Conservation (phyloP, 2,888 invertebrate species). For the Drosophila flavopinicola region DNA sequence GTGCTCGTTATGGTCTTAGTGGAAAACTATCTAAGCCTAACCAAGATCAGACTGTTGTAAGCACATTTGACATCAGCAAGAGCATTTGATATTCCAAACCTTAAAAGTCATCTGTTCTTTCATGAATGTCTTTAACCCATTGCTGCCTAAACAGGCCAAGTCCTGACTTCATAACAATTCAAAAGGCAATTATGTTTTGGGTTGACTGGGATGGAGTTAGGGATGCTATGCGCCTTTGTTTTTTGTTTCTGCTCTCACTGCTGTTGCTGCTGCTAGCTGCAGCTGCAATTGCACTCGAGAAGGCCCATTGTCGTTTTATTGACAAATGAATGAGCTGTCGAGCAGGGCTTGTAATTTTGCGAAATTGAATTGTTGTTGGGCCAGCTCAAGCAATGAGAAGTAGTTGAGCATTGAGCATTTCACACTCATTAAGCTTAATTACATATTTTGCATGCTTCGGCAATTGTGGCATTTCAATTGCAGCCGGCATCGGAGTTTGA, state of each 20-base stretch:
- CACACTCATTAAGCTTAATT: conserved; percentile 75
- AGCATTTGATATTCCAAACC: neutral
- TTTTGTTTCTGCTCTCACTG: conserved; percentile 10
- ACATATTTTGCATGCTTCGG: conserved; percentile 56
- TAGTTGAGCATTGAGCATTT: conserved; percentile 59
- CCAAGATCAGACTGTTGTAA: neutral
- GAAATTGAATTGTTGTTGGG: conserved; percentile 40
- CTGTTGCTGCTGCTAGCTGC: neutral
- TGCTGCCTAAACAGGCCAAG: neutral
- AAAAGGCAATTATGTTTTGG: conserved; percentile 61
- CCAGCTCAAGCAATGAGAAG: conserved; percentile 24
- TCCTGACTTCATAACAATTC: conserved; percentile 43
- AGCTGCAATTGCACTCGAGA: conserved; percentile 39
- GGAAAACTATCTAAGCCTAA: no score
- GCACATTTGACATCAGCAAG: neutral
- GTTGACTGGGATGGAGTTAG: neutral
- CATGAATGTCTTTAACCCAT: neutral
- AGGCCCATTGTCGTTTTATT: conserved; percentile 67
- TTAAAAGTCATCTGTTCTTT: neutral
- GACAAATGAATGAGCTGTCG: conserved; percentile 69
- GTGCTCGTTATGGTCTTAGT: no score
- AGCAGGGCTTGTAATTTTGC: conserved; percentile 41
- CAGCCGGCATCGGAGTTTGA: neutral
- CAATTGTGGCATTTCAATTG: conserved; percentile 28
- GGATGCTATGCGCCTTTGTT: conserved; percentile 3